Conservation (phyloP, 2,888 invertebrate species). For the Dynastes grantii region DNA sequence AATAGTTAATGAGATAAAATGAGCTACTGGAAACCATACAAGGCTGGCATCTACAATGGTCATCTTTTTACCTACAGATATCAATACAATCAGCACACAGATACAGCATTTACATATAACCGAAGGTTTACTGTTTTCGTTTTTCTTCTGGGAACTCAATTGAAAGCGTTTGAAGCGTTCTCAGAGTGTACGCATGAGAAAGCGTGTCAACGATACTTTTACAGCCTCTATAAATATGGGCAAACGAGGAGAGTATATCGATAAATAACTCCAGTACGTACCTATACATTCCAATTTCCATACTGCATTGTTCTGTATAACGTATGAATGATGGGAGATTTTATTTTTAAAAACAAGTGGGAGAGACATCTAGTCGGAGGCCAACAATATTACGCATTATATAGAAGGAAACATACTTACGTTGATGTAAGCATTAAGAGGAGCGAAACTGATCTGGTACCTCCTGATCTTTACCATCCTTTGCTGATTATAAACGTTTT, state of each 20-base stretch:
- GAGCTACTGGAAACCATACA: no score
- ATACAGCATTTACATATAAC: neutral
- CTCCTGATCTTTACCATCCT: no score
- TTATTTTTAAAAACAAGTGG: slow-evolving; percentile 27
- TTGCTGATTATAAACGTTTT: no score
- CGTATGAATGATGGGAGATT: slow-evolving; percentile 9
- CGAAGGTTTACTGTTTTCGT: neutral
- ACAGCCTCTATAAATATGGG: slow-evolving; percentile 13
- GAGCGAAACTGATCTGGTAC: no score
- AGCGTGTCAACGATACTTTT: slow-evolving; percentile 14
- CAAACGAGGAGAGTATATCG: slow-evolving; percentile 10
- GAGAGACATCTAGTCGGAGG: slow-evolving; percentile 20
- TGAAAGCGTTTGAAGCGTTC: neutral
- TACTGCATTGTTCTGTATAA: slow-evolving; percentile 19
- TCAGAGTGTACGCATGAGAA: neutral
- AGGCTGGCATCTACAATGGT: no score
- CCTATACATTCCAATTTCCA: slow-evolving; percentile 29
- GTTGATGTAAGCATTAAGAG: no score
- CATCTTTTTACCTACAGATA: no score
- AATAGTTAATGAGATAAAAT: no score
- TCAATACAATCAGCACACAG: neutral
- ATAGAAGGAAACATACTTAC: neutral
- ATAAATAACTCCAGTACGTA: slow-evolving; percentile 14
- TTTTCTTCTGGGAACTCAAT: neutral
- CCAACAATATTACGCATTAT: neutral